Evolutionary conservation across 2,113 vertebrate species (phyloP), one percentile per base, ranked within the genome.

Genomic region (Noctilio leporinus): DNA sequence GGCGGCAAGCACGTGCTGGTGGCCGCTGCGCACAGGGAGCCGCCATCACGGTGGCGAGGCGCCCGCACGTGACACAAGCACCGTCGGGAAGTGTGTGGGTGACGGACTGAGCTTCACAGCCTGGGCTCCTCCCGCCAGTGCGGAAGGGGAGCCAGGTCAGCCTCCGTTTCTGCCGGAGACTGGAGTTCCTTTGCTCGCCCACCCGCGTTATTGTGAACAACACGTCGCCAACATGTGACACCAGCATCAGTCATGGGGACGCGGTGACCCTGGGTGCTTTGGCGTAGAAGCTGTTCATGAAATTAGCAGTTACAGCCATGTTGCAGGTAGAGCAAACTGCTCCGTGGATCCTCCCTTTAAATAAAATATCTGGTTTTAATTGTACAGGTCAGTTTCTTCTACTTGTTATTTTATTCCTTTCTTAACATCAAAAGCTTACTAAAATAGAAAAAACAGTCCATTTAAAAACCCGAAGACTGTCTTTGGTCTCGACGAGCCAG

Each of bases 361-460:
- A 89, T 75, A 43, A 33, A 82, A 78, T 77, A 70, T 12, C 8
- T 51, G 76, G 38, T 82, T 84, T 85, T 82, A 75, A 81, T 28
- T 76, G 92, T 86, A 70, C 4, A 62, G 53, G 24, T 75, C 57
- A 89, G 84, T 82, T 15, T 86, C 38, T 94, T 93, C 85, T 84
- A 67, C 43, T 95, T 95, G 70, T 76, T 93, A 38, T 53, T 95
- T 70, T 72, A n/a, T 64, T 96, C 86, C 22, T 69, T 81, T 93
- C 11, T 47, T 89, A 83, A 49, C 69, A 93, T 43, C 67, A 65
- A 91, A 82, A 86, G 47, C 69, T 76, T 82, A 82, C 20, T 47
- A 57, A 43, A 53, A 75, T 10, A 65, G 75, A 76, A 87, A 47
- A 5, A 84, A 75, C 6, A 80, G 4, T 22, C 47, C 49, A 30